Percentiles rank a stretch among this genome's conserved stretches.
phyloP scores from a whole-genome alignment of 2,888 invertebrate genomes.

The Mimas tiliae region DNA sequence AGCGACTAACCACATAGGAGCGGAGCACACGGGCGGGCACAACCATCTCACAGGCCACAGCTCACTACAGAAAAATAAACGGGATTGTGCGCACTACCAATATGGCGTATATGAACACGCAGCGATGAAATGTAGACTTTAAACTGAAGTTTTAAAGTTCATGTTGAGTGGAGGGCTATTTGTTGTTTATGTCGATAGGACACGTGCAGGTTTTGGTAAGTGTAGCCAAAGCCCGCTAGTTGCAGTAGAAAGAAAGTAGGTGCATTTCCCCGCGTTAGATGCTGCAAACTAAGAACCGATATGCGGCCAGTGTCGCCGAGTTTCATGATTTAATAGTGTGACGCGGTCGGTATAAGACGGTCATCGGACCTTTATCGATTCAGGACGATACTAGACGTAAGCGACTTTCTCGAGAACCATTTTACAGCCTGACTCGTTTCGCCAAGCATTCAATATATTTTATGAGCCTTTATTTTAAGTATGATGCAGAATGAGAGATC shows the following conservation, averaged over 20 bases:
- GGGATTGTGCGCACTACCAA: conserved; percentile 61
- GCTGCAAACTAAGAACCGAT: conserved; percentile 64
- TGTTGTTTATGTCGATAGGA: conserved; percentile 53
- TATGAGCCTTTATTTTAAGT: conserved; percentile 6
- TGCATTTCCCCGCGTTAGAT: conserved; percentile 72
- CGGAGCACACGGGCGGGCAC: conserved; percentile 31
- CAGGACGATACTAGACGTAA: conserved; percentile 5
- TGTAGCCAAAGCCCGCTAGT: conserved; percentile 62
- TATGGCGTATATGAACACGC: conserved; percentile 52
- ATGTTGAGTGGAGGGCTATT: conserved; percentile 30
- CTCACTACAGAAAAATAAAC: conserved; percentile 65
- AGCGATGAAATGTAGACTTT: conserved; percentile 49
- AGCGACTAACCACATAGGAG: conserved; percentile 58
- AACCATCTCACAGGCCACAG: too few species aligned
- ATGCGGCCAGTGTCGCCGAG: conserved; percentile 66
- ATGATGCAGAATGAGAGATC: neutral
- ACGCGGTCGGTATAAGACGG: conserved; percentile 33
- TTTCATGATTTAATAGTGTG: conserved; percentile 58
- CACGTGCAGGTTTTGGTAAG: conserved; percentile 40
- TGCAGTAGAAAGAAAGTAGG: conserved; percentile 81
- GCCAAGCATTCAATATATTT: conserved; percentile 27
- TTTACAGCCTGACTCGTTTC: conserved; percentile 3
- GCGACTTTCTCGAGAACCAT: conserved; percentile 17
- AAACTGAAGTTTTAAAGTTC: conserved; percentile 35
- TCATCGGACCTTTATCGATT: conserved; percentile 39